These are phyloP conservation scores for Gadopsis marmoratus DNA, from an alignment of 2,797 vertebrate genomes.

Conservation along the genomic window DNA sequence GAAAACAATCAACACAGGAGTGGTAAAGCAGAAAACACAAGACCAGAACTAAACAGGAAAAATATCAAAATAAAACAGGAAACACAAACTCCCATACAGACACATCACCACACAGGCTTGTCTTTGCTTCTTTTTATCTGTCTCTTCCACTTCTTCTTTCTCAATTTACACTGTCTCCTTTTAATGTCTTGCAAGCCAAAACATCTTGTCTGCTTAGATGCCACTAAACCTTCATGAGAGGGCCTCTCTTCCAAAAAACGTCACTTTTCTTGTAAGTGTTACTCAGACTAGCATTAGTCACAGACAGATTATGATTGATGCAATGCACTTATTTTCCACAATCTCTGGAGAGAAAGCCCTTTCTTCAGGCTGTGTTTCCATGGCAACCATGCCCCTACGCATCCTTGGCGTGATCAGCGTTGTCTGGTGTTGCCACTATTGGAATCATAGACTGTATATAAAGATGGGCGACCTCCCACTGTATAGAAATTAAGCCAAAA, in stretches of 20 bases:
- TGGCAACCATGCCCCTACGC: conserved; percentile 42
- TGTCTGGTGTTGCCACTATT: conserved; percentile 13
- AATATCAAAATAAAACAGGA: too few relatives aligned
- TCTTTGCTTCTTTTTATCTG: not conserved
- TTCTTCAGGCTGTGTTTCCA: conserved; percentile 48
- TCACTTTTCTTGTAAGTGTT: not conserved
- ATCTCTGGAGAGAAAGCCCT: conserved; percentile 11
- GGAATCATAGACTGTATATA: not conserved
- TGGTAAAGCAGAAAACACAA: too few relatives aligned
- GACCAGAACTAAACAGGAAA: too few relatives aligned
- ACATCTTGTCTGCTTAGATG: not conserved
- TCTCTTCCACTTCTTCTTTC: not conserved
- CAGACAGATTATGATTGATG: conserved; percentile 15
- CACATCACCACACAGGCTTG: not conserved
- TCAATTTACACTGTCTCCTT: not conserved
- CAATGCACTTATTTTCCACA: conserved; percentile 39
- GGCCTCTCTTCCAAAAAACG: not conserved
- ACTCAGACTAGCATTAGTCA: not conserved
- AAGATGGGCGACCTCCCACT: too few relatives aligned
- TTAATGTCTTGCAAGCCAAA: not conserved
- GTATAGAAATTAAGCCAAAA: too few relatives aligned
- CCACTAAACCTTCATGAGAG: not conserved
- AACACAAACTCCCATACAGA: too few relatives aligned
- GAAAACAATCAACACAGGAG: too few relatives aligned
- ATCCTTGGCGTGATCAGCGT: conserved; percentile 25